Percentiles rank a stretch among this genome's conserved stretches.
phyloP scores from a whole-genome alignment of 2,888 invertebrate species.

The Epinotia ramella region DNA sequence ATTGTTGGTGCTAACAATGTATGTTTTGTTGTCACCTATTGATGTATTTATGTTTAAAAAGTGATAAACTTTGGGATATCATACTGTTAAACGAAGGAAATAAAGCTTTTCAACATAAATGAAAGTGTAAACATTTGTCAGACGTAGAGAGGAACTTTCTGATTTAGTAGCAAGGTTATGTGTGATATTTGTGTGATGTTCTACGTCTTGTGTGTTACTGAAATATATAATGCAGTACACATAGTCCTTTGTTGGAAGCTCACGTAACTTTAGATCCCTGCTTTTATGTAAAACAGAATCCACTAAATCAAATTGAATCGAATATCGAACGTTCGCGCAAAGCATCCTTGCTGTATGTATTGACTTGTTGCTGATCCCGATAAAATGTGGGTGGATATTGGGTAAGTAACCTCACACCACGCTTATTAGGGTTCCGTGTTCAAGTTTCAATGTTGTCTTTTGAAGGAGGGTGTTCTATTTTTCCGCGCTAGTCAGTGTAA shows the following conservation, averaged over 20 bases:
- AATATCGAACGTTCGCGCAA: slow-evolving; percentile 7
- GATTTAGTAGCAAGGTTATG: background rate
- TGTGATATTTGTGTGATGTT: background rate
- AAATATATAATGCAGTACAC: background rate
- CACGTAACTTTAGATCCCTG: background rate
- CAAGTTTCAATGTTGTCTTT: background rate
- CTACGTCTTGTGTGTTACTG: background rate
- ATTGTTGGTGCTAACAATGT: slow-evolving; percentile 22
- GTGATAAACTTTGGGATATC: slow-evolving; percentile 27
- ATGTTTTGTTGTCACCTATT: slow-evolving; percentile 8
- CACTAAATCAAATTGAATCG: slow-evolving; percentile 23
- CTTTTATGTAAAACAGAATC: slow-evolving; percentile 14
- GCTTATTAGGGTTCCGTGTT: slow-evolving; percentile 23
- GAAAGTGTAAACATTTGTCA: slow-evolving; percentile 6
- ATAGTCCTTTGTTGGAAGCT: background rate
- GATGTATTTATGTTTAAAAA: slow-evolving; percentile 13
- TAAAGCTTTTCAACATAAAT: background rate
- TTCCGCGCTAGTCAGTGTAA: background rate
- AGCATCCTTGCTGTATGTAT: slow-evolving; percentile 24
- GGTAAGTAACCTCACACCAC: slow-evolving; percentile 35
- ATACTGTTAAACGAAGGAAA: slow-evolving; percentile 3
- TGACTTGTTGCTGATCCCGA: slow-evolving; percentile 26
- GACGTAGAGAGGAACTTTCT: background rate
- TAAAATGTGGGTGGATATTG: slow-evolving; percentile 34
- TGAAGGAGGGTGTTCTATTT: background rate